These are phyloP conservation scores for Drosophila mauritiana DNA, from an alignment of 1,140 invertebrate genomes.

Conservation along the genomic window DNA sequence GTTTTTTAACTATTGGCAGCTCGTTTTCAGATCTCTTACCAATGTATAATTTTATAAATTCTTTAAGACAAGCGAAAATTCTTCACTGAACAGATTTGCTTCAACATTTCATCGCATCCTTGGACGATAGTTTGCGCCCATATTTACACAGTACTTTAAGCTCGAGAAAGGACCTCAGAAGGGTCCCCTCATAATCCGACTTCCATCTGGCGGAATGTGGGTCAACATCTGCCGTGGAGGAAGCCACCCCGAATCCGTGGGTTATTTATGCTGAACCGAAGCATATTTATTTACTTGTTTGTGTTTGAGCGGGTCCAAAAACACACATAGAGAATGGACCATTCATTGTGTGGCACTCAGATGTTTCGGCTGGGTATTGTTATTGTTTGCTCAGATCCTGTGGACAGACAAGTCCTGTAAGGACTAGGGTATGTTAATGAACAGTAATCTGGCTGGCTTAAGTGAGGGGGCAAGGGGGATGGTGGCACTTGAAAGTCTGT, in stretches of 20 bases:
- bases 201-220: constrained; percentile 35
- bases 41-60: not conserved
- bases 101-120: constrained; percentile 2
- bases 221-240: constrained; percentile 27
- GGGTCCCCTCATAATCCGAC: constrained; percentile 25
- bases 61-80: not conserved
- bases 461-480: not conserved
- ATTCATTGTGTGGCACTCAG: constrained; percentile 43
- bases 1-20: not conserved
- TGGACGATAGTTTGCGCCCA: constrained; percentile 4
- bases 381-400: constrained; percentile 56
- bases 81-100: not conserved
- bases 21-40: not conserved
- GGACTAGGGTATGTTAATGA: constrained; percentile 63
- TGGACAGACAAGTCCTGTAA: constrained; percentile 41
- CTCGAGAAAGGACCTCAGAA: constrained; percentile 19
- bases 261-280: constrained; percentile 55
- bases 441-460: constrained; percentile 49
- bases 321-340: constrained; percentile 13
- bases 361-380: constrained; percentile 39
- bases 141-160: constrained; percentile 39
- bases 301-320: constrained; percentile 18
- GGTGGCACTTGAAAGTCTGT: constrained; percentile 43
- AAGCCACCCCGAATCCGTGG: constrained; percentile 34
- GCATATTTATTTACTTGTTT: constrained; percentile 66